Base-by-base conservation (phyloP, 2,888 invertebrate genomes). In the Cephus nigrinus region DNA sequence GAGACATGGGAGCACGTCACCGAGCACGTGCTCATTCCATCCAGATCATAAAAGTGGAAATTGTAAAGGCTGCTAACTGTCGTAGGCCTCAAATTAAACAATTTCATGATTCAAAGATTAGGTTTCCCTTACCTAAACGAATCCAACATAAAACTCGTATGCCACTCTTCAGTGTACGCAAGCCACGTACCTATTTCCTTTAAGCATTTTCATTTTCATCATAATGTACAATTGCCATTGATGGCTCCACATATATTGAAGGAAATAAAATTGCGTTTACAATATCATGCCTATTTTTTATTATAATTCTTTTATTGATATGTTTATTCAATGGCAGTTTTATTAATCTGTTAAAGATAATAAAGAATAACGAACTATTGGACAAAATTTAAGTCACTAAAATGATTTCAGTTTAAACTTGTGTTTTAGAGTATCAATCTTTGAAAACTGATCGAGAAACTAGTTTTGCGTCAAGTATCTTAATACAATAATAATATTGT, bases 11-110 rank as follows among this genome's bases (percentile, higher is more conserved):
- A 83, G 99, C 99, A 78, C 95, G 99, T 87, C 99, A 99, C 93
- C 96, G 99, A 91, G 99, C 99, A 40, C 94, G 99, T 82, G 98
- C 99, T 75, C 98, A 99, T 91, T 96, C 98, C 31, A 99, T 99
- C 87, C 95, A 98, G 94, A 99, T 99, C 88, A 99, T 99, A 92
- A 97, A 97, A 93, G 98, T 99, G 84, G 97, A 99, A 92, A 94
- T 96, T 79, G 97, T 99, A 80, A 95, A 96, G 88, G 97, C 98
- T 33, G 93, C 94, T 33, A 97, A 98, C 86, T 98, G 98, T 90
- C 95, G 99, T 88, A 95, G 99, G 88, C 96, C 98, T 35, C 96
- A 98, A 90, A 96, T 99, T 81, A 99, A 98, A 93, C 99, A 99
- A 93, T 99, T 99, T 96, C 99, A 99, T 93, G 97, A 99, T 93